A percentile compares a stretch with the other conserved stretches of the same genome.
phyloP scores from a whole-genome alignment of 2,113 vertebrate species.

The Hippopotamus amphibius region DNA sequence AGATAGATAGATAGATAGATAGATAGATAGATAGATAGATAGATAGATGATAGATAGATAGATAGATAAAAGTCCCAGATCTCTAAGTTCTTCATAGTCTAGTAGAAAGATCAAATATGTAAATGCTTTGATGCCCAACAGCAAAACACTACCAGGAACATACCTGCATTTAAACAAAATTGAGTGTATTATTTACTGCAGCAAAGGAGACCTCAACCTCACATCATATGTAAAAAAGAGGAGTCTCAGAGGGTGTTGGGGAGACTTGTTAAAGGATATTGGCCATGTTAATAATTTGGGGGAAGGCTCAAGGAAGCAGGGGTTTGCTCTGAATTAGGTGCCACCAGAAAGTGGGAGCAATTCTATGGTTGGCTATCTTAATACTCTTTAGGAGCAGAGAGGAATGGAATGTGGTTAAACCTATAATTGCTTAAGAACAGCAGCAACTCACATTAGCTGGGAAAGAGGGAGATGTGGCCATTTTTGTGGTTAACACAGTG shows the following conservation, averaged over 20 bases:
- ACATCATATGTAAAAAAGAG: background rate
- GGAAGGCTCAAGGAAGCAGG: background rate
- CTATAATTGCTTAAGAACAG: background rate
- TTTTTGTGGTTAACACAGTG: background rate
- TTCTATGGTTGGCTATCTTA: background rate
- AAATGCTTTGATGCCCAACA: background rate
- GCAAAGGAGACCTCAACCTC: background rate
- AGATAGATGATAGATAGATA: background rate
- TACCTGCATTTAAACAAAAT: background rate
- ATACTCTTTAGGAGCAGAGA: background rate
- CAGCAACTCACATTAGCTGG: background rate
- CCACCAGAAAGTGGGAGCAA: background rate
- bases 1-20: background rate
- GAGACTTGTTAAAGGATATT: background rate
- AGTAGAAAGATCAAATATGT: constrained; percentile 44
- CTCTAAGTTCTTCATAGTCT: background rate
- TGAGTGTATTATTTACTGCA: constrained; percentile 10
- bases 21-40: background rate
- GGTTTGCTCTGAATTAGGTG: background rate
- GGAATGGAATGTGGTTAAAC: background rate
- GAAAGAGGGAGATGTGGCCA: background rate
- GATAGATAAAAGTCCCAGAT: background rate
- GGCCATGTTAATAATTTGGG: background rate
- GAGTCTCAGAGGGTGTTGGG: background rate
- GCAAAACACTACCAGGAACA: background rate